Evolutionary conservation across 1,140 invertebrate genomes (phyloP), one percentile per base, ranked within the genome.

Genomic region (Bombus ignitus): DNA sequence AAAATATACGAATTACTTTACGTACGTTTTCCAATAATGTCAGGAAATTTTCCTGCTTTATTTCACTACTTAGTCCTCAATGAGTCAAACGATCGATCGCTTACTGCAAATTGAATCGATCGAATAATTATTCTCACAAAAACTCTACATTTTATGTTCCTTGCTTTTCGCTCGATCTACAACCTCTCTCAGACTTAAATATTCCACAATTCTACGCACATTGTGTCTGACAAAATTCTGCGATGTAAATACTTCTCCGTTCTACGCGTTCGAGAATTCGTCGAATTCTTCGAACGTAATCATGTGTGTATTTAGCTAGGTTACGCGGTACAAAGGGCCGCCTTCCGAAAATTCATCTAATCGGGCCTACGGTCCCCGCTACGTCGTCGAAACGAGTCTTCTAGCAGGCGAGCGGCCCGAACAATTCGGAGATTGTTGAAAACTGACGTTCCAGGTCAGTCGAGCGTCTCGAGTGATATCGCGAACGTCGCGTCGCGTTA

Each of bases 371-470:
- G 18, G 68, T 70, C 68, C 68, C 25, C 57, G 75, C 57, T 42
- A 65, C 57, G 57, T 77, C 13, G 28, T 37, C 57, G 75, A 42
- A 62, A 77, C 57, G 18, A n/a, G 4, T 10, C 53, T 22, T 62
- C 59, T 62, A n/a, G 32, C 10, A 28, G 35, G 37, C 18, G 35
- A 18, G 28, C 65, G 35, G 1, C 10, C 9, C 70, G 39, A 72
- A 42, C 13, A 66, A 68, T 37, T 68, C 39, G 70, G 70, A 28
- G 2, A 42, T 66, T 42, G 25, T 28, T 32, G 44, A 75, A 83
- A 66, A 76, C 82, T 71, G 53, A 57, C 83, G 83, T 84, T 84
- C 83, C 65, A 84, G 83, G 65, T 80, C 65, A 77, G 62, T 79
- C 32, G 73, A 35, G 22, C 22, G 65, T 53, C 47, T 71, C 62